Conservation (phyloP, 2,113 vertebrate genomes). For the Lethenteron camtschaticum region DNA sequence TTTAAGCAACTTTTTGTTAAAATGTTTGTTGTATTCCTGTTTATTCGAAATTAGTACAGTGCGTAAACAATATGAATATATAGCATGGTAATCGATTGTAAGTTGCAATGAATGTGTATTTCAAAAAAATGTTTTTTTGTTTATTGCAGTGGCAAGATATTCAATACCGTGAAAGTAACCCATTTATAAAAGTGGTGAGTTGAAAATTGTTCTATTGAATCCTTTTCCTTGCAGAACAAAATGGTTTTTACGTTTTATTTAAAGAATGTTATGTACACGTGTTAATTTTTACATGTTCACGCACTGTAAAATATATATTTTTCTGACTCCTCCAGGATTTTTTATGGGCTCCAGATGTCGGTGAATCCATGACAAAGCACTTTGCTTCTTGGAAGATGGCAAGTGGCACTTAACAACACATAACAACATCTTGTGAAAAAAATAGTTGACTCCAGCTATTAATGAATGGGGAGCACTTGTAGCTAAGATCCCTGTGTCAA, state of each 20-base stretch:
- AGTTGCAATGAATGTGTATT: too few species aligned
- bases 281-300: conserved; percentile 8
- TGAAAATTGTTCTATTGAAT: neutral
- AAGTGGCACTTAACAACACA: conserved; percentile 13
- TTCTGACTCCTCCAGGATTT: conserved; percentile 41
- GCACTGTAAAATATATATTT: conserved; percentile 8
- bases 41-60: too few species aligned
- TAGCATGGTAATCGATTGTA: too few species aligned
- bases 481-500: neutral
- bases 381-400: conserved; percentile 55
- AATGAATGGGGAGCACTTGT: neutral
- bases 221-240: neutral
- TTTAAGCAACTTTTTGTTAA: too few species aligned
- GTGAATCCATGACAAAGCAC: conserved; percentile 73
- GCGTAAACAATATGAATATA: too few species aligned
- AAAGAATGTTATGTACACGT: neutral
- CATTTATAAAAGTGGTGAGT: conserved; percentile 67
- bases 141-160: too few species aligned
- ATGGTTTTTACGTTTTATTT: neutral
- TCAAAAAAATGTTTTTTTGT: too few species aligned
- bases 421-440: neutral
- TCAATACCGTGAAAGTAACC: conserved; percentile 21
- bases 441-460: neutral
- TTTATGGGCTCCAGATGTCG: conserved; percentile 78
- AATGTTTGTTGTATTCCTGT: too few species aligned